phyloP scores from a whole-genome alignment of 1,140 invertebrate genomes.

The Doryteuthis pealeii region DNA sequence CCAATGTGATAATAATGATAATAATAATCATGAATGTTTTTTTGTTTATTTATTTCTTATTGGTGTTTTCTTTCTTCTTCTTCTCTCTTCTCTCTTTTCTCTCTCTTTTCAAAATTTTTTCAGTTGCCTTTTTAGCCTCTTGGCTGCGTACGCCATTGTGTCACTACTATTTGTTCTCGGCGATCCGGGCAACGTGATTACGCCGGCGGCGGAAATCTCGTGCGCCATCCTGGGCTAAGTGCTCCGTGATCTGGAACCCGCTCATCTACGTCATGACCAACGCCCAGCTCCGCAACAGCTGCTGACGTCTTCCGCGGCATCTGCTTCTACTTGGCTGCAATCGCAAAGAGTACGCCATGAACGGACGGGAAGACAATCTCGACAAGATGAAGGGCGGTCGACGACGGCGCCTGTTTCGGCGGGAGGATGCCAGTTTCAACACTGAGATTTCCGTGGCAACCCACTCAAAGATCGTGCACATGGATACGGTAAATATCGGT shows the following conservation, averaged over 20 bases:
- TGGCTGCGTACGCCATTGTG: constrained; percentile 38
- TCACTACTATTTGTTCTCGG: constrained; percentile 31
- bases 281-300: constrained; percentile 31
- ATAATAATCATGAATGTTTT: too few relatives aligned
- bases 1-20: too few relatives aligned
- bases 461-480: neutral
- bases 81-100: neutral
- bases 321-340: neutral
- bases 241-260: constrained; percentile 36
- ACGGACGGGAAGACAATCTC: neutral
- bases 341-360: neutral
- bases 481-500: neutral
- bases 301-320: neutral
- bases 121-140: constrained; percentile 31
- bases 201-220: constrained; percentile 23
- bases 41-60: too few relatives aligned
- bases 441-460: neutral
- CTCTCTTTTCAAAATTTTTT: neutral
- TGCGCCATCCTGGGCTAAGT: constrained; percentile 36
- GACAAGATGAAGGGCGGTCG: neutral
- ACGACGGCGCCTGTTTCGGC: neutral
- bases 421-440: neutral
- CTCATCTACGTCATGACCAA: constrained; percentile 42
- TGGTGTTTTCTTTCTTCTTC: neutral
- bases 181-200: constrained; percentile 18